Percentiles rank a stretch among this genome's conserved stretches.
phyloP scores from a whole-genome alignment of 2,797 vertebrate species.

The Cyclura pinguis region DNA sequence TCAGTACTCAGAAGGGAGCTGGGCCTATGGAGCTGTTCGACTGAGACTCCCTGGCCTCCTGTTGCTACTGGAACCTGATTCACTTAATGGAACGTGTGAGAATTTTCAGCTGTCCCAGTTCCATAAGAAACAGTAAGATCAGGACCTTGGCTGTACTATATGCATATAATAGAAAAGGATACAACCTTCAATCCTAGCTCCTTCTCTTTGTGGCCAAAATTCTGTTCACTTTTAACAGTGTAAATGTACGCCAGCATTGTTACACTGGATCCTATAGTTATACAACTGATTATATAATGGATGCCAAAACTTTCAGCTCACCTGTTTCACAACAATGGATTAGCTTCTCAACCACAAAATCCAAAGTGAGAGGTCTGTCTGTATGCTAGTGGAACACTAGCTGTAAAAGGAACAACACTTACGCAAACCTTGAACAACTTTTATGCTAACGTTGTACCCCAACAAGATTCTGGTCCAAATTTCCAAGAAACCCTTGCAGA shows the following conservation, averaged over 20 bases:
- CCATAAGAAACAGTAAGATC: constrained; percentile 45
- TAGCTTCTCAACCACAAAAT: no score
- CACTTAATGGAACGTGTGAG: constrained; percentile 70
- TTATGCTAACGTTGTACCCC: no score
- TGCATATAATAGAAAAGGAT: constrained; percentile 42
- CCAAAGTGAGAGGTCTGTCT: no score
- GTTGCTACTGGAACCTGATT: constrained; percentile 71
- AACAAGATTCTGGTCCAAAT: neutral
- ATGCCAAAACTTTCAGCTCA: neutral
- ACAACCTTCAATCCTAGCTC: constrained; percentile 22
- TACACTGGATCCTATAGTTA: no score
- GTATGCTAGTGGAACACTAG: no score
- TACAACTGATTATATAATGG: no score
- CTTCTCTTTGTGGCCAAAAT: constrained; percentile 18
- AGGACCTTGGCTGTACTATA: constrained; percentile 41
- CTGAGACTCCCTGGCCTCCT: constrained; percentile 63
- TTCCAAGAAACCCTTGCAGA: neutral
- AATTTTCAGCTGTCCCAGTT: constrained; percentile 77
- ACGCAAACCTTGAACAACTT: no score
- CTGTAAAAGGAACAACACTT: no score
- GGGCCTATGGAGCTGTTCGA: constrained; percentile 63
- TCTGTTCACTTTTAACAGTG: no score
- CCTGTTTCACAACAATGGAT: no score
- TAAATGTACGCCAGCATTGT: no score
- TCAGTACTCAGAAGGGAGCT: constrained; percentile 68